phyloP scores from a whole-genome alignment of 53 echinoderm and acorn worm species.

The Paracentrotus lividus region DNA sequence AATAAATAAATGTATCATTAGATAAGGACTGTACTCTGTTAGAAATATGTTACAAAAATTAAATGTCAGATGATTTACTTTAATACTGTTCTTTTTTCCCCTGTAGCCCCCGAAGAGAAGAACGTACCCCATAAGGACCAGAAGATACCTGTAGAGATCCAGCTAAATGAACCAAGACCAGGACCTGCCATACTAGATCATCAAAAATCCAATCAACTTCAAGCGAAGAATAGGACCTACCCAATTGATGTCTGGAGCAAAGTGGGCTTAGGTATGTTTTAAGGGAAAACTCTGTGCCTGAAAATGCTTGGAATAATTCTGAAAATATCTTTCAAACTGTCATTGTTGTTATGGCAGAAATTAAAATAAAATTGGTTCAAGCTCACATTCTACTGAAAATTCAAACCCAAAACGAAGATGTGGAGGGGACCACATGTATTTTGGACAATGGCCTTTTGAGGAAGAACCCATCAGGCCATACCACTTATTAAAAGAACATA shows the following conservation, averaged over 20 bases:
- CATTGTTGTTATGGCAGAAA: too few species aligned
- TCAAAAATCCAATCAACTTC: not conserved
- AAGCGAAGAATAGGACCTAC: constrained; percentile 4
- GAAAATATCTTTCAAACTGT: too few species aligned
- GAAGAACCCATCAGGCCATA: too few species aligned
- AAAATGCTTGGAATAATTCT: not conserved
- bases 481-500: too few species aligned
- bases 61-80: not conserved
- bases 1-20: too few species aligned
- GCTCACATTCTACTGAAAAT: too few species aligned
- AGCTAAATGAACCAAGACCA: not conserved
- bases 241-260: constrained; percentile 94
- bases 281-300: not conserved
- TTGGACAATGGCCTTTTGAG: too few species aligned
- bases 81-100: not conserved
- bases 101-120: not conserved
- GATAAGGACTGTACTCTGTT: not conserved
- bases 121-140: not conserved
- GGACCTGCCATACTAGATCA: not conserved
- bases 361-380: too few species aligned
- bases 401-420: too few species aligned
- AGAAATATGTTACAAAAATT: not conserved
- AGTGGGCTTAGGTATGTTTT: constrained; percentile 84
- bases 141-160: not conserved
- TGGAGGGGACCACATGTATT: too few species aligned